A percentile compares a stretch with the other conserved stretches of the same genome.
Evolutionary conservation across 2,797 vertebrate species (phyloP).

Genomic region (Emydoidea blandingii): DNA sequence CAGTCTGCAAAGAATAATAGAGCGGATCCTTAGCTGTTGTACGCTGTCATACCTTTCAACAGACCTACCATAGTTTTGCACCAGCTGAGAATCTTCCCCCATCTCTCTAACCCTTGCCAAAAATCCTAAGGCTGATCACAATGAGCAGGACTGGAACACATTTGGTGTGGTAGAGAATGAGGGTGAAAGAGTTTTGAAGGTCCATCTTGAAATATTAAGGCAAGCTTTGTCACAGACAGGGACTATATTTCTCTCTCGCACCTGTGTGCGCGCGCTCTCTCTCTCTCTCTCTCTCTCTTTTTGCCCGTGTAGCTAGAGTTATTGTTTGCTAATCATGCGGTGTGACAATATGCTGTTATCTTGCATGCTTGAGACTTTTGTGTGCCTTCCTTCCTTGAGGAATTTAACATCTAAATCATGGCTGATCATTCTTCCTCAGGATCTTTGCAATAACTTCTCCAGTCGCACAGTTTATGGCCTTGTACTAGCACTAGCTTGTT

Average conservation of each 20-base stretch:
- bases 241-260: background rate
- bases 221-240: accelerated
- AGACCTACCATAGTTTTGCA: background rate
- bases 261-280: too few species aligned
- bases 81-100: background rate
- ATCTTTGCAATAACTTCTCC: constrained; percentile 2
- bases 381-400: background rate
- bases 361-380: background rate
- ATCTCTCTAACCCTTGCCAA: background rate
- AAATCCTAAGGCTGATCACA: background rate
- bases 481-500: background rate
- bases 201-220: background rate
- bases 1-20: background rate
- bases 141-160: background rate
- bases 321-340: background rate
- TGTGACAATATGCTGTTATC: background rate
- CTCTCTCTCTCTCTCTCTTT: background rate
- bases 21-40: background rate
- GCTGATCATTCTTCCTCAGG: constrained; percentile 1
- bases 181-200: background rate
- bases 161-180: background rate
- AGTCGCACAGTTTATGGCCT: background rate
- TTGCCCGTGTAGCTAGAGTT: background rate
- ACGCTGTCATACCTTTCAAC: background rate
- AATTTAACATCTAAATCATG: background rate